Evolutionary conservation across 1,140 invertebrate genomes (phyloP), one percentile per base, ranked within the genome.

Genomic region (Hormaphis cornu): DNA sequence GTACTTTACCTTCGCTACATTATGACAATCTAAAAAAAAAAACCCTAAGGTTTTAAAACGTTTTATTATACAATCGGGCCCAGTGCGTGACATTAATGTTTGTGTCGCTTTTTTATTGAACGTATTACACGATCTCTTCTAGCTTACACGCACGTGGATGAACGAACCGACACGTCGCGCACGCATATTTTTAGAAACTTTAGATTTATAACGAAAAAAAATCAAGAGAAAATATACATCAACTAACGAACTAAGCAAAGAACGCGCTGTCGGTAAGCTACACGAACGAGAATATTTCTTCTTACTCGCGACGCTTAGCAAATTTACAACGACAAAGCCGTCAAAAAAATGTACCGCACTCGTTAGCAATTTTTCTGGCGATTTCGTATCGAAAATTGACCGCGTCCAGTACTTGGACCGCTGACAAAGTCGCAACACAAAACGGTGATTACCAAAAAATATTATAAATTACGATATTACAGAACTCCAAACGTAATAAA

Each of bases 151-250:
- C 28, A 12, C n/a, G 12, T 18, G 9, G 30, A 33, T 4, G 4
- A 6, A 33, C 30, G 30, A 9, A 6, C 3, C 9, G 4, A 18
- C n/a, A n/a, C n/a, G n/a, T 3, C 12, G 28, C n/a, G 12, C 14
- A 12, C n/a, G 20, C 28, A 33, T 54, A 54, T 54, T 54, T 54
- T 54, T 54, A 54, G 52, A 54, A 54, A 54, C 28, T n/a, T 54
- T 54, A 33, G 52, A 54, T 54, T 54, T 54, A 54, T 54, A 54
- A 54, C n/a, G 16, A 28, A 30, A 30, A 28, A 52, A 52, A 28
- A 52, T 26, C 7, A 26, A 20, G 28, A 54, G 52, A 54, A 54
- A 54, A 54, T 54, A 54, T n/a, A n/a, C n/a, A n/a, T n/a, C n/a
- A 54, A 30, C n/a, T 28, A 7, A 1, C 28, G 28, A 12, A 33